A percentile compares a stretch with the other conserved stretches of the same genome.
Evolutionary conservation across 2,797 vertebrate genomes (phyloP).

Genomic region (Acipenser ruthenus): DNA sequence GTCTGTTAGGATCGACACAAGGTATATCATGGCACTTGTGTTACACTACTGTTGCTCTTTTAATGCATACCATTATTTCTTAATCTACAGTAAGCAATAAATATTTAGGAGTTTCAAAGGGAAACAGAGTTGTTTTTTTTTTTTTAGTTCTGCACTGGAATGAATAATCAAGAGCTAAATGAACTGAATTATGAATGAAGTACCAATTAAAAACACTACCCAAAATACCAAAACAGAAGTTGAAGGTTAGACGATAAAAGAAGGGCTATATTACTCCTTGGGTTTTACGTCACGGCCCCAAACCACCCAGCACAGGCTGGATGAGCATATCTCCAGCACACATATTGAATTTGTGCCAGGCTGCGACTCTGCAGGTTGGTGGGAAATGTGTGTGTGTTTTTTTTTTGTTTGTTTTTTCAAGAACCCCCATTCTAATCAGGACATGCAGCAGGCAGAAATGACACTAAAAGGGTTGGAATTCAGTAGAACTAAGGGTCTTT

Average conservation of each 20-base stretch:
- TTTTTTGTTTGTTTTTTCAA: constrained; percentile 40
- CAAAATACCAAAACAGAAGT: not conserved
- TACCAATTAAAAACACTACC: not conserved
- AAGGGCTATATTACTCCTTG: not conserved
- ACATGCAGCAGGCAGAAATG: constrained; percentile 47
- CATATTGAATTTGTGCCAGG: constrained; percentile 73
- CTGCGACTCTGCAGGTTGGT: constrained; percentile 57
- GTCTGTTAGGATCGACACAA: too few relatives aligned
- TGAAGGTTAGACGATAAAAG: not conserved
- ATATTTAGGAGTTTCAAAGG: too few relatives aligned
- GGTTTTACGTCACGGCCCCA: constrained; percentile 8
- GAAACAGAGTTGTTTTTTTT: not conserved
- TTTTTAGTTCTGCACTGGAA: constrained; percentile 28
- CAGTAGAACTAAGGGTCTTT: too few relatives aligned
- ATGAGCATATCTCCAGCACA: constrained; percentile 54
- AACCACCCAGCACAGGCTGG: constrained; percentile 36
- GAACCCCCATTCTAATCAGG: constrained; percentile 58
- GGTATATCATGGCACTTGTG: too few relatives aligned
- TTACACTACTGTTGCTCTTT: too few relatives aligned
- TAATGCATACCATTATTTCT: too few relatives aligned
- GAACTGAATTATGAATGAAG: not conserved
- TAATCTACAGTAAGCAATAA: too few relatives aligned
- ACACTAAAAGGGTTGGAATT: constrained; percentile 2
- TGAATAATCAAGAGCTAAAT: constrained; percentile 27
- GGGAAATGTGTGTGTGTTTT: constrained; percentile 42